Conservation (phyloP, 2,888 invertebrate genomes). For the Agonum fuliginosum region DNA sequence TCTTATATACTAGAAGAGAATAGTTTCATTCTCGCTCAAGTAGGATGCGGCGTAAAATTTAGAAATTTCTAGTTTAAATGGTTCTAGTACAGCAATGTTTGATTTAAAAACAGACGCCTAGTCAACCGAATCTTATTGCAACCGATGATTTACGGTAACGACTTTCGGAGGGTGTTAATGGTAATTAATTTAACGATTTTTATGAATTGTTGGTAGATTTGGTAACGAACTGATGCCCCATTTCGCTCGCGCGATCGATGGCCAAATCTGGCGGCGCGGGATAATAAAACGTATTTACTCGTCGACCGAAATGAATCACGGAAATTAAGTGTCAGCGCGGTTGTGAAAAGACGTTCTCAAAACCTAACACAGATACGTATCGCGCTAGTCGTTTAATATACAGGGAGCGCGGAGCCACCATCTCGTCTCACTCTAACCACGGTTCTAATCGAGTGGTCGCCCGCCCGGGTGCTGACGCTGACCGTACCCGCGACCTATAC, state of each 20-base stretch:
- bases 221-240: conserved; percentile 45
- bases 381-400: conserved; percentile 48
- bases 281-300: conserved; percentile 54
- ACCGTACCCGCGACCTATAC: conserved; percentile 14
- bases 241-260: conserved; percentile 31
- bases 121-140: too few species aligned
- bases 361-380: conserved; percentile 56
- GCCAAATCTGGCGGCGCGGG: conserved; percentile 40
- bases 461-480: not conserved
- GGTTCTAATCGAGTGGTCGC: conserved; percentile 35
- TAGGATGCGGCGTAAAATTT: too few species aligned
- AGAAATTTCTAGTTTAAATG: too few species aligned
- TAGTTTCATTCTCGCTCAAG: too few species aligned
- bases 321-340: conserved; percentile 59
- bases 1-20: too few species aligned
- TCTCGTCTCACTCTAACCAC: conserved; percentile 4
- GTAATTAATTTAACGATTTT: too few species aligned
- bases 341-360: conserved; percentile 58
- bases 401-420: not conserved
- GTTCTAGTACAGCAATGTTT: too few species aligned
- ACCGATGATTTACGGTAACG: too few species aligned
- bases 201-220: too few species aligned
- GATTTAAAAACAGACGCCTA: too few species aligned
- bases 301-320: conserved; percentile 55
- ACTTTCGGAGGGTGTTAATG: too few species aligned